Evolutionary conservation across 2,888 invertebrate species (phyloP).

Genomic region (Drosophila imparisetae): DNA sequence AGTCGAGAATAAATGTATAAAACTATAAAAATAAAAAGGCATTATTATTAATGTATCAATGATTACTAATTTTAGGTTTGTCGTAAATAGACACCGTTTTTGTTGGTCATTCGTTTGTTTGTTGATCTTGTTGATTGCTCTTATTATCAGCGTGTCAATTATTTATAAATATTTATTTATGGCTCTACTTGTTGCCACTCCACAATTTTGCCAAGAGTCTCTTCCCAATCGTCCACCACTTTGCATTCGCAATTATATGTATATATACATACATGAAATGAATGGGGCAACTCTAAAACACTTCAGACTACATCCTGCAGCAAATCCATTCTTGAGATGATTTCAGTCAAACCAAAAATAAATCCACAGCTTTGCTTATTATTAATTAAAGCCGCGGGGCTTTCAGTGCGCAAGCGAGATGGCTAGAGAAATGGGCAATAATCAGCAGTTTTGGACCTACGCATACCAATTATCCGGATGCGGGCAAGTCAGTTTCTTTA

Average conservation of each 20-base stretch:
- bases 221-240: conserved; percentile 4
- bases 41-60: conserved; percentile 15
- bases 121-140: conserved; percentile 56
- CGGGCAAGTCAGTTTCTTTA: conserved; percentile 65
- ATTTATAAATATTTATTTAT: conserved; percentile 48
- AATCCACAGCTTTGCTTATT: conserved; percentile 20
- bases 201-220: conserved; percentile 33
- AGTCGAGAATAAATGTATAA: not conserved
- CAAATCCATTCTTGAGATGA: conserved; percentile 34
- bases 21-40: not conserved
- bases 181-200: conserved; percentile 29
- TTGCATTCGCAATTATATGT: conserved; percentile 24
- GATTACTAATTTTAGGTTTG: conserved; percentile 15
- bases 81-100: conserved; percentile 31
- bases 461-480: conserved; percentile 69
- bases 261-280: conserved; percentile 3
- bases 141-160: conserved; percentile 29
- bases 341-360: conserved; percentile 8
- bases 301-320: conserved; percentile 51
- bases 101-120: conserved; percentile 19
- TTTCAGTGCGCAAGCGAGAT: conserved; percentile 40
- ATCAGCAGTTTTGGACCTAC: conserved; percentile 28
- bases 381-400: conserved; percentile 57
- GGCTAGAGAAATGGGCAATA: conserved; percentile 48
- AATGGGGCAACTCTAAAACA: conserved; percentile 35